Conservation (phyloP, 2,113 vertebrate genomes). For the Hippocampus zosterae region DNA sequence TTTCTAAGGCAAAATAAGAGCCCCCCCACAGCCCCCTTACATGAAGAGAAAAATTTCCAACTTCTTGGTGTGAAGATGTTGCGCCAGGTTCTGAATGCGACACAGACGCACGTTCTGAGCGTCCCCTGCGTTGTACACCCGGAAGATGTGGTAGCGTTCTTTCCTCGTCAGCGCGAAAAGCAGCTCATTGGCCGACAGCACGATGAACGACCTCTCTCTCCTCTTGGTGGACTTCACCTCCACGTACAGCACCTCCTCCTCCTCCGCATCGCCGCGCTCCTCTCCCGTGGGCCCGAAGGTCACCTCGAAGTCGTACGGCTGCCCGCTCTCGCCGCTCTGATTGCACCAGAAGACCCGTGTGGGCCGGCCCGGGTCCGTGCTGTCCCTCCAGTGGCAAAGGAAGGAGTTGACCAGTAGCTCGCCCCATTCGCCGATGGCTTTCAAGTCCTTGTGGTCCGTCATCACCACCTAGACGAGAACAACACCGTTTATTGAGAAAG, state of each 20-base stretch:
- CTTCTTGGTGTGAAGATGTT: conserved; percentile 73
- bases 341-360: conserved; percentile 67
- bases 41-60: conserved; percentile 71
- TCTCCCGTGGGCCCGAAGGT: conserved; percentile 22
- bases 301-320: conserved; percentile 73
- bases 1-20: neutral
- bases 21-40: conserved; percentile 5
- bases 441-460: conserved; percentile 34
- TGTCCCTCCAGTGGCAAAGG: conserved; percentile 68
- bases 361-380: conserved; percentile 43
- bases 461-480: conserved; percentile 52
- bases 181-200: conserved; percentile 74
- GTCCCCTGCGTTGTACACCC: conserved; percentile 72
- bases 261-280: accelerated
- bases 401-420: conserved; percentile 74
- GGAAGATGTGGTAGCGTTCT: conserved; percentile 69
- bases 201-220: conserved; percentile 68
- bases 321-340: conserved; percentile 67
- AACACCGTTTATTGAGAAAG: neutral
- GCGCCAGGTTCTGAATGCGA: conserved; percentile 74
- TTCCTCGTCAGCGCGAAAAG: conserved; percentile 71
- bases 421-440: conserved; percentile 69
- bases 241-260: conserved; percentile 55
- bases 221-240: conserved; percentile 75
- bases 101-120: conserved; percentile 63